Base-by-base conservation (phyloP, 2,888 invertebrate species). In the Tetramorium bicarinatum region DNA sequence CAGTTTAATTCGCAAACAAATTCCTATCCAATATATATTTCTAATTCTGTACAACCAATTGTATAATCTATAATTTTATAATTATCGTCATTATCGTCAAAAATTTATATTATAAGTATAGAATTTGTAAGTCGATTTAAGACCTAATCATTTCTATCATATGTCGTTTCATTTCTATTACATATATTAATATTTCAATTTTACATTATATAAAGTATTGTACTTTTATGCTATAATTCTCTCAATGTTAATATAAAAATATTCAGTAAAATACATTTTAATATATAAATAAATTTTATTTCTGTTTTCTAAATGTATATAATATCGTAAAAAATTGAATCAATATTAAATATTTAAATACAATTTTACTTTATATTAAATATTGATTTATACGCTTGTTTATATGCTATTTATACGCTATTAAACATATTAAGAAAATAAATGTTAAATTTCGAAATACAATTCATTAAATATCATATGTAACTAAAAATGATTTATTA, bases 271-370 rank as follows among this genome's bases (percentile, higher is more conserved):
- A 41, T 64, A 41, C n/a, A 13, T 41, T 41, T 41, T n/a, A n/a
- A n/a, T n/a, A n/a, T n/a, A n/a, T n/a, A n/a, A n/a, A n/a, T 15
- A 21, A 41, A 64, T 64, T 64, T 64, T 41, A 64, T 64, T 38
- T 34, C 34, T 4, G 13, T 3, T 41, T 64, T 64, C 15, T 21
- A 41, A 64, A 64, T n/a, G 3, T 64, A 64, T 34, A 9, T n/a
- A 38, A 62, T n/a, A 38, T 62, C 38, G 3, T 21, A 21, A 41
- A 41, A 41, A 7, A 21, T 13, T 41, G 41, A 64, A 64, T 41
- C 1, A 41, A 64, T 64, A 34, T 41, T 62, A 41, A 62, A 62
- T 62, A 62, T 62, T 62, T 38, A 62, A 62, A 62, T 0, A 1
- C 11, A n/a, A 41, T 41, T 41, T 62, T 21, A 21, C 1, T 21